phyloP scores from a whole-genome alignment of 2,113 vertebrate species.

The Forbesichthys papilliferus region DNA sequence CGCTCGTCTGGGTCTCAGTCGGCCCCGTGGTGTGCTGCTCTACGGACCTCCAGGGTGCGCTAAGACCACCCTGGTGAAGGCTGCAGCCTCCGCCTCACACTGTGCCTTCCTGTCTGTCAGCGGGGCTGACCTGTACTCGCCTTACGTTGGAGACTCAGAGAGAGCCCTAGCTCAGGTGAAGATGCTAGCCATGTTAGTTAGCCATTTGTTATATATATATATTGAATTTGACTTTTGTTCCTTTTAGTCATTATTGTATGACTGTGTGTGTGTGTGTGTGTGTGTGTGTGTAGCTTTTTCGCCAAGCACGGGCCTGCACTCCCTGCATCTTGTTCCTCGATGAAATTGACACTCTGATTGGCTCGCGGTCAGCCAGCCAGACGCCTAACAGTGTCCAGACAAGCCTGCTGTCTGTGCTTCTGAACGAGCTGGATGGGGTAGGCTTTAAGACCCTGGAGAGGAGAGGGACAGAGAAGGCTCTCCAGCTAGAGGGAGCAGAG shows the following conservation, averaged over 20 bases:
- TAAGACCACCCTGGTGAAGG: slow-evolving; percentile 89
- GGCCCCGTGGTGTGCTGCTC: slow-evolving; percentile 86
- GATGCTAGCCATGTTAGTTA: not conserved
- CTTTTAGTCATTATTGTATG: not conserved
- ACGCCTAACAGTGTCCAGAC: slow-evolving; percentile 79
- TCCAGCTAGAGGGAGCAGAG: slow-evolving; percentile 67
- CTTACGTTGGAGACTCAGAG: slow-evolving; percentile 92
- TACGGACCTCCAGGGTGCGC: slow-evolving; percentile 93
- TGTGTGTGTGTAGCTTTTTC: slow-evolving; percentile 81
- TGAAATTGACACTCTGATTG: slow-evolving; percentile 92
- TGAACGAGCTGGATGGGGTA: slow-evolving; percentile 94
- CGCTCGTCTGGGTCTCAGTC: slow-evolving; percentile 84
- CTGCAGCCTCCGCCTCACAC: slow-evolving; percentile 82
- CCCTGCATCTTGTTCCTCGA: slow-evolving; percentile 95
- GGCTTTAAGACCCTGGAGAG: slow-evolving; percentile 85
- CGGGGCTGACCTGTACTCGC: slow-evolving; percentile 91
- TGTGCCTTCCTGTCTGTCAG: slow-evolving; percentile 88
- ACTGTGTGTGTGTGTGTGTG: slow-evolving; percentile 12
- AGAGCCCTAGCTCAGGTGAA: slow-evolving; percentile 88
- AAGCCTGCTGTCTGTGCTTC: slow-evolving; percentile 88
- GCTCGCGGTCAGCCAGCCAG: slow-evolving; percentile 76
- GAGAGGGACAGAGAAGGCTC: slow-evolving; percentile 74
- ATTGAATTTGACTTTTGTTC: not conserved
- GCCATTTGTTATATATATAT: not conserved
- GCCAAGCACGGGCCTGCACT: slow-evolving; percentile 87